These are phyloP conservation scores for Montipora capitata DNA, from an alignment of 92 coral and sea anemone genomes.

Conservation along the genomic window DNA sequence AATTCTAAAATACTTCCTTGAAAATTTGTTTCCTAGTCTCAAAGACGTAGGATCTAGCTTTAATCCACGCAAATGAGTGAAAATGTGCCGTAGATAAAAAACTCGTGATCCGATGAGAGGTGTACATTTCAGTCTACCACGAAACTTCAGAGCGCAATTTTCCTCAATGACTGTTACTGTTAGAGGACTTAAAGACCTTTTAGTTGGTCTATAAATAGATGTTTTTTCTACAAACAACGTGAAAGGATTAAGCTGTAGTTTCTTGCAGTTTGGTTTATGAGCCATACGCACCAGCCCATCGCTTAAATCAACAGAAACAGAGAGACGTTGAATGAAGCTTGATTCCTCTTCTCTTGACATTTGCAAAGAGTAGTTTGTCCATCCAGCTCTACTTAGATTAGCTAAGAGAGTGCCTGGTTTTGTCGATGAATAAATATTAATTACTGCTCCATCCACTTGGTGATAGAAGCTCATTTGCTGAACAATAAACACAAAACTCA, in stretches of 20 bases:
- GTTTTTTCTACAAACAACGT: slow-evolving; percentile 72
- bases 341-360: slow-evolving; percentile 43
- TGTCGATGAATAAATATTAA: slow-evolving; percentile 85
- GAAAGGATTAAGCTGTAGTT: slow-evolving; percentile 70
- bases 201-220: slow-evolving; percentile 61
- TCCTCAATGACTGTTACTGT: slow-evolving; percentile 60
- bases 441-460: slow-evolving; percentile 70
- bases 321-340: slow-evolving; percentile 11
- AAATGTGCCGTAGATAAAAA: slow-evolving; percentile 64
- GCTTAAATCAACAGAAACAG: slow-evolving; percentile 76
- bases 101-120: slow-evolving; percentile 76
- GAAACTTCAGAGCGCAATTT: slow-evolving; percentile 76
- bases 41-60: slow-evolving; percentile 52
- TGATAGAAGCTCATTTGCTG: slow-evolving; percentile 33
- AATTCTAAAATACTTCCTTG: slow-evolving; percentile 73
- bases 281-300: slow-evolving; percentile 83
- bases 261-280: slow-evolving; percentile 77
- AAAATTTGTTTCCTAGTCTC: slow-evolving; percentile 54
- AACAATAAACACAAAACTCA: slow-evolving; percentile 39
- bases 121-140: slow-evolving; percentile 52
- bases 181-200: slow-evolving; percentile 44
- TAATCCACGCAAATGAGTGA: slow-evolving; percentile 18
- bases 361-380: slow-evolving; percentile 68
- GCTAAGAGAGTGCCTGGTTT: slow-evolving; percentile 70
- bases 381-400: slow-evolving; percentile 72